Evolutionary conservation across 2,113 vertebrate genomes (phyloP).

Genomic region (Phoxinus phoxinus): DNA sequence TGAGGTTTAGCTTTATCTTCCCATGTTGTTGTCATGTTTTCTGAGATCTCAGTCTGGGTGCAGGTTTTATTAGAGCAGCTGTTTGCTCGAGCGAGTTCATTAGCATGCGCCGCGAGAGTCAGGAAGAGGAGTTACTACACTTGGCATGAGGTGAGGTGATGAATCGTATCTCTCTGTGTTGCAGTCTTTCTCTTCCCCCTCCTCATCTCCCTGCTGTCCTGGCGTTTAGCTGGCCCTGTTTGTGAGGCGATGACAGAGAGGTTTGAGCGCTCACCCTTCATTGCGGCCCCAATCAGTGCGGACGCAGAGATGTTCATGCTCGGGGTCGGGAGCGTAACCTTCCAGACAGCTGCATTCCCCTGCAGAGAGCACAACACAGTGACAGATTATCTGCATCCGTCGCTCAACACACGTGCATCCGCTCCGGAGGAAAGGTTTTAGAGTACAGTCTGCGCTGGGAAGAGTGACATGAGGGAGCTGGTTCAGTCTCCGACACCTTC

Average conservation of each 20-base stretch:
- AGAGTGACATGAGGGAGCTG: neutral
- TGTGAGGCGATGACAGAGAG: conserved; percentile 21
- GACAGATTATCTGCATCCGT: conserved; percentile 59
- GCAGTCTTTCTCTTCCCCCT: neutral
- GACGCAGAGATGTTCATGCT: conserved; percentile 90
- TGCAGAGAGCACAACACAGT: conserved; percentile 65
- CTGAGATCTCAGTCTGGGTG: neutral
- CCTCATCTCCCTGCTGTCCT: neutral
- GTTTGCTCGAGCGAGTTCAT: conserved; percentile 48
- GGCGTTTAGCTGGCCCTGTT: neutral
- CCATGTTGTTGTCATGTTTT: no score
- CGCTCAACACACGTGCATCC: neutral
- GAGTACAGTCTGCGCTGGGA: neutral
- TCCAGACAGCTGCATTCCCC: conserved; percentile 98
- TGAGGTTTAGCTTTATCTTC: no score
- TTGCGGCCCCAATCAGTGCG: conserved; percentile 97
- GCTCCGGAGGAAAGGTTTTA: conserved; percentile 49
- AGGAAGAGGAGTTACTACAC: conserved; percentile 40
- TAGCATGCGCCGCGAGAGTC: conserved; percentile 61
- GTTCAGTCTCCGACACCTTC: neutral
- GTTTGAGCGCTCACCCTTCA: conserved; percentile 85
- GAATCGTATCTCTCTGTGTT: conserved; percentile 1
- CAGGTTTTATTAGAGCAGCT: conserved; percentile 49
- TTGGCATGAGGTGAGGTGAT: conserved; percentile 44
- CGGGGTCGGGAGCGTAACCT: conserved; percentile 90